These are phyloP conservation scores for Mamestra brassicae DNA, from an alignment of 2,888 invertebrate genomes.

Conservation along the genomic window DNA sequence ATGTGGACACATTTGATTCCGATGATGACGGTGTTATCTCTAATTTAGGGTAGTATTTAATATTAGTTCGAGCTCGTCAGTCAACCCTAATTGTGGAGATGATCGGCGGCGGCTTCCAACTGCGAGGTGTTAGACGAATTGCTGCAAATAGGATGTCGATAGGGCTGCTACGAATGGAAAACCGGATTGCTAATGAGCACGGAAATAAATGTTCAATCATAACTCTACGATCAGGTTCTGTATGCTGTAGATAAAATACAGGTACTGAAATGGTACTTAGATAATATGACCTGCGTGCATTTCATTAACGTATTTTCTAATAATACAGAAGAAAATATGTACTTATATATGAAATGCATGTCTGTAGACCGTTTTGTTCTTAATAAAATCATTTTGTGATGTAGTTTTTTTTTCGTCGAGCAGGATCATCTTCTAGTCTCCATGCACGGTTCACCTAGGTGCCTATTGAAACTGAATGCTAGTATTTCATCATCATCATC, in stretches of 20 bases:
- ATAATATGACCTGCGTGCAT: no score
- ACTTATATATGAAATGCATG: no score
- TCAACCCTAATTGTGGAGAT: slow-evolving; percentile 83
- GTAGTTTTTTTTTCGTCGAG: no score
- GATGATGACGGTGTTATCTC: slow-evolving; percentile 13
- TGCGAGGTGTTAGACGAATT: slow-evolving; percentile 80
- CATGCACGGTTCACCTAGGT: neutral
- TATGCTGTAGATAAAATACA: no score
- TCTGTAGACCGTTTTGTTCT: neutral
- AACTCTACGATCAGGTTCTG: neutral
- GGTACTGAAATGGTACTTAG: no score
- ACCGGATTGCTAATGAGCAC: neutral
- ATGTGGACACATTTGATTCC: neutral
- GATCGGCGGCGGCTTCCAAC: slow-evolving; percentile 78
- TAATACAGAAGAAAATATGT: no score
- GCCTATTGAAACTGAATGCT: neutral
- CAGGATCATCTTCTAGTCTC: neutral
- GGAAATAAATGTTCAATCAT: neutral
- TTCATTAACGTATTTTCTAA: no score
- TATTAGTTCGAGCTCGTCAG: slow-evolving; percentile 72
- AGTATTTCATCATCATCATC: neutral
- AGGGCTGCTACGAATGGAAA: slow-evolving; percentile 73
- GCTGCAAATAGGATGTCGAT: slow-evolving; percentile 84
- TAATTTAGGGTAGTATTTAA: slow-evolving; percentile 39
- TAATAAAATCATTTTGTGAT: no score